Base-by-base conservation (phyloP, 2,888 invertebrate genomes). In the Zaprionus lineosus region DNA sequence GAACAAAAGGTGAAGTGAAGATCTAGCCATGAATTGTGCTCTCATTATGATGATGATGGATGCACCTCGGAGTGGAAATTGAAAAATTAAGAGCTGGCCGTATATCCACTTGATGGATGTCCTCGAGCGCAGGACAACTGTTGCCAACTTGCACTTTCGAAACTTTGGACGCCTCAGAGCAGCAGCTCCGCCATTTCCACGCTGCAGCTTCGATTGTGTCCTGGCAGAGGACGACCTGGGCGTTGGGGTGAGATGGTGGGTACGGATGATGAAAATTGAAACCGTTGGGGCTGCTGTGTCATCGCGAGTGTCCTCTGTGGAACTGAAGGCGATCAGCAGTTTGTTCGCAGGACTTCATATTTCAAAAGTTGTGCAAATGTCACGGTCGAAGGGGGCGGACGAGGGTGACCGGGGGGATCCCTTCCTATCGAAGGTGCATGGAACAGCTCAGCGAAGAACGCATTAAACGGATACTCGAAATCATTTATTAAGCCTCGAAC, bases 261-360 rank as follows among this genome's bases (percentile, higher is more conserved):
- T 1, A 24, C 2, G n/a, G 24, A n/a, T 4, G 8, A 24, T 24
- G 6, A 8, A 19, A 19, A 19, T 19, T 3, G 24, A 4, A 24
- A 21, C 29, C 16, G 19, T 6, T 12, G 8, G 24, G 41, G 33
- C 24, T 76, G 73, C 73, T 52, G 46, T 33, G 73, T 81, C 73
- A 81, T 72, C 40, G 43, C 55, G 29, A 40, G 76, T 67, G 46
- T 48, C n/a, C n/a, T n/a, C n/a, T n/a, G n/a, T n/a, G n/a, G n/a
- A n/a, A n/a, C n/a, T n/a, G n/a, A n/a, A n/a, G n/a, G 28, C 15
- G 15, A 15, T 11, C 18, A 61, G 37, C 41, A 57, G 48, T 65
- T 70, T 78, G 71, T 74, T 65, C 69, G 53, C 66, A 62, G 41
- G 46, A 58, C 72, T 62, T 83, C 75, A 75, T 83, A 83, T 62